A percentile compares a stretch with the other conserved stretches of the same genome.
phyloP scores from a whole-genome alignment of 2,888 invertebrate genomes.

The Dastarcus helophoroides region DNA sequence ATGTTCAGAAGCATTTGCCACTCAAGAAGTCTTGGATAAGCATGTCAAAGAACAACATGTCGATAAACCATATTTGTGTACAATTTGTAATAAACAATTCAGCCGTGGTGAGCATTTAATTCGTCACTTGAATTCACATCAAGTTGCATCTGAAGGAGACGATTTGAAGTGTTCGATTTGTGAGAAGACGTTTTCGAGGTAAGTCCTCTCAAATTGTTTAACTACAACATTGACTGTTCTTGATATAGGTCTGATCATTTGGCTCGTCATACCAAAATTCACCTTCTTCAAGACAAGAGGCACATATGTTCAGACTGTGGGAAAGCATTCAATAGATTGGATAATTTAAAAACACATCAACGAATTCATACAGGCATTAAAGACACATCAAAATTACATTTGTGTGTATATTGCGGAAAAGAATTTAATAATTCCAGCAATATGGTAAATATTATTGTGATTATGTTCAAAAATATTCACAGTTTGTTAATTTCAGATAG shows the following conservation, averaged over 20 bases:
- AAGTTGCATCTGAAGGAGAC: conserved; percentile 22
- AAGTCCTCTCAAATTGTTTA: conserved; percentile 12
- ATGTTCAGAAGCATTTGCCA: conserved; percentile 35
- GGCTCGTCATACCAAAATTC: conserved; percentile 52
- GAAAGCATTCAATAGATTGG: conserved; percentile 47
- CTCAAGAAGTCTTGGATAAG: conserved; percentile 29
- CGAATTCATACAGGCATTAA: conserved; percentile 34
- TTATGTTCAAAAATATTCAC: not conserved
- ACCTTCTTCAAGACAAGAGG: conserved; percentile 38
- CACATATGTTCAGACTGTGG: conserved; percentile 51
- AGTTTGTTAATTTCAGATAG: conserved; percentile 29
- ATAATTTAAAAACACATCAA: conserved; percentile 35
- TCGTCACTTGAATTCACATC: conserved; percentile 34
- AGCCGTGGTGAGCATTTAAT: conserved; percentile 37
- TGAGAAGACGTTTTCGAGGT: conserved; percentile 32
- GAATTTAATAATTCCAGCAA: conserved; percentile 40
- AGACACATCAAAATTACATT: conserved; percentile 33
- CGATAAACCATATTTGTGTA: conserved; percentile 36
- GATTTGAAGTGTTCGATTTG: conserved; percentile 35
- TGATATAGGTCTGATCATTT: conserved; percentile 50
- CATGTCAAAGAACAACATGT: conserved; percentile 35
- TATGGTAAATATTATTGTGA: conserved; percentile 28
- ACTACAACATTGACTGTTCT: conserved; percentile 1
- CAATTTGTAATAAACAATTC: conserved; percentile 34
- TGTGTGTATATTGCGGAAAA: conserved; percentile 38